These are phyloP conservation scores for Romanogobio albipinnatus DNA, from an alignment of 2,113 vertebrate genomes.

Conservation along the genomic window DNA sequence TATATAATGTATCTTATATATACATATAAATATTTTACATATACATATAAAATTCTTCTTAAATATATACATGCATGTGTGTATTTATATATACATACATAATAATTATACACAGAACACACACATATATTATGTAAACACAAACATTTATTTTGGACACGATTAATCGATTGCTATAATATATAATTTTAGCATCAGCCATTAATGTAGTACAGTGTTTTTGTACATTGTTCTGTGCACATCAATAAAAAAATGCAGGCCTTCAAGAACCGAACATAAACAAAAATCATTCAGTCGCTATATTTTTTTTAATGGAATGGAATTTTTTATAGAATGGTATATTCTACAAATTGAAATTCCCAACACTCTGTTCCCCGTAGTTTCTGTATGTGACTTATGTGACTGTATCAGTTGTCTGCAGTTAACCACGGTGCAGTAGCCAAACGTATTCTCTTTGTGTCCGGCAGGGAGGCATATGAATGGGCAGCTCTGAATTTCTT, in stretches of 20 bases:
- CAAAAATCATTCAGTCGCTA: too few species aligned
- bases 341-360: background rate
- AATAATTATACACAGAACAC: too few species aligned
- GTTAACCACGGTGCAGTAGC: slow-evolving; percentile 30
- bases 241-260: background rate
- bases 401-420: slow-evolving; percentile 36
- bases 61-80: too few species aligned
- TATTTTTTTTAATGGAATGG: too few species aligned
- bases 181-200: background rate
- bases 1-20: too few species aligned
- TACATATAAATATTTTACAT: too few species aligned
- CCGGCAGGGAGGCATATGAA: slow-evolving; percentile 32
- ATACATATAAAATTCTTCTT: too few species aligned
- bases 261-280: too few species aligned
- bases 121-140: too few species aligned
- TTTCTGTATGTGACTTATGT: slow-evolving; percentile 31
- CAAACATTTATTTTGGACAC: too few species aligned
- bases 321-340: too few species aligned
- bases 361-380: background rate
- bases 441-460: slow-evolving; percentile 45
- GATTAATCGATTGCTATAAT: background rate
- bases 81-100: too few species aligned
- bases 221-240: background rate
- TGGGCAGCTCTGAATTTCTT: slow-evolving; percentile 46
- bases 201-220: background rate